Percentiles rank a stretch among this genome's conserved stretches.
Conservation (phyloP, 1,140 invertebrate genomes). For the Heliconius eleuchia region DNA sequence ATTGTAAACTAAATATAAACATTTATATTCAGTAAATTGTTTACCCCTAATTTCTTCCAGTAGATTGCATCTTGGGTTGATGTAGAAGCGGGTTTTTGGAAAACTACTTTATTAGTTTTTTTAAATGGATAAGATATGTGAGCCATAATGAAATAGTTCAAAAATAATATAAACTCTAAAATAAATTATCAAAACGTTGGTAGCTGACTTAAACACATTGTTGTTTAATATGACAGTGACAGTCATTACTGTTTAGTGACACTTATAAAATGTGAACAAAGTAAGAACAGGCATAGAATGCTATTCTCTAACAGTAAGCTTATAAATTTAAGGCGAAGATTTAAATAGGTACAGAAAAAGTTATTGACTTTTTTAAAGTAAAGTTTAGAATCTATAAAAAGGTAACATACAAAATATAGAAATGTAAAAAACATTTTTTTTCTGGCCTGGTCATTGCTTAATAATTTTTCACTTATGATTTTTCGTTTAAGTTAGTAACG, state of each 20-base stretch:
- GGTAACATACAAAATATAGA: no score
- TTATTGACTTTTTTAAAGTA: no score
- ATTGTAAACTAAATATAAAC: background rate
- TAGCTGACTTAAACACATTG: slow-evolving; percentile 23
- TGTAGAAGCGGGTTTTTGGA: slow-evolving; percentile 84
- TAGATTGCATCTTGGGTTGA: slow-evolving; percentile 89
- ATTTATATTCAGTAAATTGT: background rate
- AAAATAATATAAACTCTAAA: background rate
- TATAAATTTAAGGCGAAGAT: no score
- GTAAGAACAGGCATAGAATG: no score
- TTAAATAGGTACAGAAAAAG: no score
- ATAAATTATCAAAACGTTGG: background rate
- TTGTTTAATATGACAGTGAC: slow-evolving; percentile 28
- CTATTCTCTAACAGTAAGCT: no score
- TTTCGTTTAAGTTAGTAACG: no score
- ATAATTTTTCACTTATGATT: no score
- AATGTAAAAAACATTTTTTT: no score
- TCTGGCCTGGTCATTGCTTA: no score
- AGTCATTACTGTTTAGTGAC: slow-evolving; percentile 9
- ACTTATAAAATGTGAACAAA: slow-evolving; percentile 15
- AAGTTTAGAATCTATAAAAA: no score
- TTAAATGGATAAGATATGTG: slow-evolving; percentile 84
- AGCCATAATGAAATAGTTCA: slow-evolving; percentile 49
- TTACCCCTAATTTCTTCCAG: slow-evolving; percentile 92
- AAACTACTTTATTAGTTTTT: slow-evolving; percentile 88